These are phyloP conservation scores for Zaprionus vittiger DNA, from an alignment of 1,140 invertebrate genomes.

Conservation along the genomic window DNA sequence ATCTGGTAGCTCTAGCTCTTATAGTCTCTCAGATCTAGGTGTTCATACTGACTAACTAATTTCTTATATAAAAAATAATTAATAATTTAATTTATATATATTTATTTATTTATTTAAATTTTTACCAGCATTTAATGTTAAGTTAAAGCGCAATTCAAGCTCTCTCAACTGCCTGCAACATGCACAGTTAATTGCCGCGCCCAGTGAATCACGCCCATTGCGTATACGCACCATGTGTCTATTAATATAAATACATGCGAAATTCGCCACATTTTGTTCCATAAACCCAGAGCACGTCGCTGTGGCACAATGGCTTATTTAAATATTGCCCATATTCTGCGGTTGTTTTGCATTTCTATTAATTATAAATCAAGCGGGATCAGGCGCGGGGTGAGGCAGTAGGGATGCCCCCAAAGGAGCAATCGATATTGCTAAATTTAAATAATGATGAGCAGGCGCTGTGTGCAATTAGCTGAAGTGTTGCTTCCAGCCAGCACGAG, in stretches of 20 bases:
- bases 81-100: not conserved
- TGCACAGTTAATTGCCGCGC: slow-evolving; percentile 32
- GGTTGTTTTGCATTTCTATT: slow-evolving; percentile 48
- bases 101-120: not conserved
- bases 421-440: slow-evolving; percentile 59
- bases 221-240: slow-evolving; percentile 51
- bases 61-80: too few species aligned
- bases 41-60: too few species aligned
- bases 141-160: not conserved
- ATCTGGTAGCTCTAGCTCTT: too few species aligned
- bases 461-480: slow-evolving; percentile 48
- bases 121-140: not conserved
- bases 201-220: slow-evolving; percentile 12
- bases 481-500: slow-evolving; percentile 4
- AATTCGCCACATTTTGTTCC: slow-evolving; percentile 60
- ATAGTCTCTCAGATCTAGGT: too few species aligned
- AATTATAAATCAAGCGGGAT: slow-evolving; percentile 71
- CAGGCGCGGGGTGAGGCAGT: slow-evolving; percentile 1
- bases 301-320: slow-evolving; percentile 49
- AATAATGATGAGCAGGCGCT: slow-evolving; percentile 45
- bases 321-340: slow-evolving; percentile 36
- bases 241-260: slow-evolving; percentile 58
- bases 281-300: slow-evolving; percentile 61
- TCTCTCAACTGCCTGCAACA: too few species aligned
- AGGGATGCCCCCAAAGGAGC: not conserved